Conservation (phyloP, 2,797 vertebrate genomes). For the Microhierax caerulescens region DNA sequence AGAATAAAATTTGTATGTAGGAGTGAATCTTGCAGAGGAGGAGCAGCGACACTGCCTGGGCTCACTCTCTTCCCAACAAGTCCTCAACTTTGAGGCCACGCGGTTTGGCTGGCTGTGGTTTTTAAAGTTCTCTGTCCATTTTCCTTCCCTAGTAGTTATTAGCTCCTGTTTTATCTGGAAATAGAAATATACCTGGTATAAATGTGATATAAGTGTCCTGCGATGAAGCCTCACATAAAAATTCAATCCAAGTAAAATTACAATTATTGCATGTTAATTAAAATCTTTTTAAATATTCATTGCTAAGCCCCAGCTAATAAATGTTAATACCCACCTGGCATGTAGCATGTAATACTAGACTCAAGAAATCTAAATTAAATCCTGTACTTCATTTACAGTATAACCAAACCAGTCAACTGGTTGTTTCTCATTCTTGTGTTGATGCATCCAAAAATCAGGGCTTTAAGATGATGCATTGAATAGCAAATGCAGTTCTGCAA, state of each 20-base stretch:
- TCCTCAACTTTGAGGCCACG: accelerated
- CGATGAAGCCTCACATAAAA: neutral
- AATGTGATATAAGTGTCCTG: neutral
- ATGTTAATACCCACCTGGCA: conserved; percentile 25
- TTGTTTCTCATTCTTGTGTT: conserved; percentile 30
- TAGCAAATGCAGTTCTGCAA: conserved; percentile 70
- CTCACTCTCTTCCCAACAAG: neutral
- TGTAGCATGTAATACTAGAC: neutral
- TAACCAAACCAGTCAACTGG: neutral
- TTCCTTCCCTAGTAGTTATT: neutral
- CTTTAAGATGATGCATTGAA: conserved; percentile 59
- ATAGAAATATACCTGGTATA: neutral
- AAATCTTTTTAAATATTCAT: neutral
- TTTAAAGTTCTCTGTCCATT: neutral
- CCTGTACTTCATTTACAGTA: conserved; percentile 26
- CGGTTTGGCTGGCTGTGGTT: accelerated
- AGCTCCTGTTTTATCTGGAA: neutral
- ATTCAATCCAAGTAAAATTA: neutral
- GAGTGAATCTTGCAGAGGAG: neutral
- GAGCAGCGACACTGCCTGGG: accelerated
- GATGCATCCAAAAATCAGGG: conserved; percentile 48
- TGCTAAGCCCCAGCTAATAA: neutral
- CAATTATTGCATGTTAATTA: neutral
- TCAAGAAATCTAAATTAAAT: conserved; percentile 63
- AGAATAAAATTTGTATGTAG: accelerated